A percentile compares a stretch with the other conserved stretches of the same genome.
phyloP scores from a whole-genome alignment of 2,797 vertebrate species.

The Myoxocephalus aenaeus region DNA sequence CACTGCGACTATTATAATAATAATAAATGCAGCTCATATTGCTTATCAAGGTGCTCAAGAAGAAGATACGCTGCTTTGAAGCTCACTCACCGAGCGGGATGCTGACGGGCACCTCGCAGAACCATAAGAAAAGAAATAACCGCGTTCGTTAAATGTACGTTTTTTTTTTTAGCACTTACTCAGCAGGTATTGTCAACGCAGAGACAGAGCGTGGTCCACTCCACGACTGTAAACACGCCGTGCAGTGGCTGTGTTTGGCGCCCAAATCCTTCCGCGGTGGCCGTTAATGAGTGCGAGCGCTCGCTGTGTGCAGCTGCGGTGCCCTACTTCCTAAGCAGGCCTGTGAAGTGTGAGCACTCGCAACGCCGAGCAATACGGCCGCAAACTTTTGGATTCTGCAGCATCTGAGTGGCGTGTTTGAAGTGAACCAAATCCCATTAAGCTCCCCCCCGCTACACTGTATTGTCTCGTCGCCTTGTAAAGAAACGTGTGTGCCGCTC shows the following conservation, averaged over 20 bases:
- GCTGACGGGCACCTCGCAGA: slow-evolving; percentile 41
- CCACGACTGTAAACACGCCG: slow-evolving; percentile 18
- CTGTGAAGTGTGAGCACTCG: slow-evolving; percentile 75
- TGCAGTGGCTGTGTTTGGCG: slow-evolving; percentile 1
- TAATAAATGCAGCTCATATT: slow-evolving; percentile 42
- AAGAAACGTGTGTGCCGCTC: slow-evolving; percentile 59
- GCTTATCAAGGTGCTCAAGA: slow-evolving; percentile 51
- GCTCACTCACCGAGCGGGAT: slow-evolving; percentile 25
- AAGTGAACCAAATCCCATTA: slow-evolving; percentile 84
- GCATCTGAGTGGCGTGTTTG: slow-evolving; percentile 70
- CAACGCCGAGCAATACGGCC: slow-evolving; percentile 75
- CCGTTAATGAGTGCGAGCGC: slow-evolving; percentile 72
- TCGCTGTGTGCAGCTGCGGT: slow-evolving; percentile 69
- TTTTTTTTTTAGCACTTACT: slow-evolving; percentile 8
- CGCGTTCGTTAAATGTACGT: slow-evolving; percentile 23
- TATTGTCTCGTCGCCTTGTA: slow-evolving; percentile 73
- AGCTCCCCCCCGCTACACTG: slow-evolving; percentile 58
- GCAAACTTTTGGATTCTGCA: slow-evolving; percentile 69
- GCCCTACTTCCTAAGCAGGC: slow-evolving; percentile 78
- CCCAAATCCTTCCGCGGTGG: slow-evolving; percentile 62
- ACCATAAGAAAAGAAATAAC: slow-evolving; percentile 33
- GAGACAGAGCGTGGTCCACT: not conserved
- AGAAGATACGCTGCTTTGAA: slow-evolving; percentile 28
- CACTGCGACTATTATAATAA: not conserved
- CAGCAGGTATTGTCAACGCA: slow-evolving; percentile 5